Evolutionary conservation across 2,113 vertebrate species (phyloP).

Genomic region (Gracilinanus agilis): DNA sequence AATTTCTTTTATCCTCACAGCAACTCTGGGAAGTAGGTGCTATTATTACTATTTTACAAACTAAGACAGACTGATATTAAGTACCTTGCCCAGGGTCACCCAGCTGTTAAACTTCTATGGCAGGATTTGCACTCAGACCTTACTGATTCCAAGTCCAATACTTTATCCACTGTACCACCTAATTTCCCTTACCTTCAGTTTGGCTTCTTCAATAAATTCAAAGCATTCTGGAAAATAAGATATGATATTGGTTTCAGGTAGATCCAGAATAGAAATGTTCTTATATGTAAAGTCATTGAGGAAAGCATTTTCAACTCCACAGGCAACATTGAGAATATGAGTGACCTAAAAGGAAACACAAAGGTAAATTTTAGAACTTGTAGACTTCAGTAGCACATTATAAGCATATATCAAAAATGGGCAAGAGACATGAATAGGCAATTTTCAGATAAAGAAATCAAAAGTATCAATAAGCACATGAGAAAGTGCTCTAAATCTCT

Average conservation of each 20-base stretch:
- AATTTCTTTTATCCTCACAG: neutral
- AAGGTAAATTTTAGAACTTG: constrained; percentile 11
- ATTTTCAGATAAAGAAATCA: too few species aligned
- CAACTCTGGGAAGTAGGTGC: neutral
- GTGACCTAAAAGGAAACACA: constrained; percentile 88
- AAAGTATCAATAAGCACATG: too few species aligned
- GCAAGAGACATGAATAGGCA: too few species aligned
- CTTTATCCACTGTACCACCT: neutral
- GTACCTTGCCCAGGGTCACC: too few species aligned
- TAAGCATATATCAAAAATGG: too few species aligned
- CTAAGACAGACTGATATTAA: neutral
- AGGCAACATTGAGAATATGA: constrained; percentile 96
- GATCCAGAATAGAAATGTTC: constrained; percentile 91
- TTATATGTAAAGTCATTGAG: constrained; percentile 87
- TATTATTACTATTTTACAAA: neutral
- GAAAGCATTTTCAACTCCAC: constrained; percentile 95
- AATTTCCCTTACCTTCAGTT: constrained; percentile 86
- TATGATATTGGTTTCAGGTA: constrained; percentile 93
- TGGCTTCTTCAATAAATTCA: constrained; percentile 93
- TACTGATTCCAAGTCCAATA: neutral
- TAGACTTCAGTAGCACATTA: neutral
- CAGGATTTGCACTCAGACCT: neutral
- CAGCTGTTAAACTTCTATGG: neutral
- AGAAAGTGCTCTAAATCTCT: too few species aligned
- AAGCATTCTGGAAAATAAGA: constrained; percentile 93